phyloP scores from a whole-genome alignment of 2,888 invertebrate species.

The Calameuta pallipes region DNA sequence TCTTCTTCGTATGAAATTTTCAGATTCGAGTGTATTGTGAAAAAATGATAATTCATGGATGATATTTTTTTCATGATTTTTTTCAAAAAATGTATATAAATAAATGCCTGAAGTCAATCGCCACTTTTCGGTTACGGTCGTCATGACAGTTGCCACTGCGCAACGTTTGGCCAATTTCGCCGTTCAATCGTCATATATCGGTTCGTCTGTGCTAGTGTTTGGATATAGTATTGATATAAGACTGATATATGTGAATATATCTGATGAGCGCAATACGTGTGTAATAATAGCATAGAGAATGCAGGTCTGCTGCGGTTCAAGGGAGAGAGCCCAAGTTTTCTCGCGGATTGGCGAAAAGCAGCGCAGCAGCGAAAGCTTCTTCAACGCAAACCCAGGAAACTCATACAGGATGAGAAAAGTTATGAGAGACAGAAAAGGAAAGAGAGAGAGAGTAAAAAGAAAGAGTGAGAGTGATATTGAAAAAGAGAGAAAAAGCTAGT shows the following conservation, averaged over 20 bases:
- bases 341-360: constrained; percentile 62
- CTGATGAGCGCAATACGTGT: constrained; percentile 27
- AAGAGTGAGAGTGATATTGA: constrained; percentile 17
- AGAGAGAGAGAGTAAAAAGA: constrained; percentile 16
- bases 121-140: constrained; percentile 22
- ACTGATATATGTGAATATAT: constrained; percentile 17
- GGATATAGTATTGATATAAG: constrained; percentile 27
- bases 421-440: constrained; percentile 23
- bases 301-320: constrained; percentile 27
- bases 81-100: neutral
- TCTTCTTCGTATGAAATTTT: neutral
- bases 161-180: constrained; percentile 62
- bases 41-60: neutral
- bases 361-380: constrained; percentile 65
- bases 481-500: constrained; percentile 4
- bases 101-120: neutral
- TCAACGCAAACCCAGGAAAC: constrained; percentile 62
- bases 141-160: constrained; percentile 59
- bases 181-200: constrained; percentile 26
- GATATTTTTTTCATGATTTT: neutral
- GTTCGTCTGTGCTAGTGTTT: constrained; percentile 32
- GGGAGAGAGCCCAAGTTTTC: constrained; percentile 45
- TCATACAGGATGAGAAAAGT: constrained; percentile 36
- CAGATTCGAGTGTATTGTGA: neutral
- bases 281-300: constrained; percentile 37